Conservation (phyloP, 1,140 invertebrate species). For the Drosophila repletoides region DNA sequence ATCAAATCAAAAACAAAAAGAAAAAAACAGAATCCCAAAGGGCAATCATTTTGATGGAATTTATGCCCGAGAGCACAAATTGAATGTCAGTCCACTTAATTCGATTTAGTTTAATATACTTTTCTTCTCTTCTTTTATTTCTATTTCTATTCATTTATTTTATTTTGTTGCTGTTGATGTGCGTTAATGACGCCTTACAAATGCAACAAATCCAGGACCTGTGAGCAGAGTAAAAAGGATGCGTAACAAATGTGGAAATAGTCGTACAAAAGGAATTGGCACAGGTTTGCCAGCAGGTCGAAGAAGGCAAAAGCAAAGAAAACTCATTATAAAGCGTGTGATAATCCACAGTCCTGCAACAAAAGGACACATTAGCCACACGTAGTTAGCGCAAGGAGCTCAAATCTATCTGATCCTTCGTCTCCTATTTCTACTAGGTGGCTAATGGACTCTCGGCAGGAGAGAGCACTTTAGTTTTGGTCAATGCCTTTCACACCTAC, state of each 20-base stretch:
- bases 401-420: conserved; percentile 13
- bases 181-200: conserved; percentile 57
- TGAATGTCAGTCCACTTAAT: conserved; percentile 67
- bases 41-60: conserved; percentile 13
- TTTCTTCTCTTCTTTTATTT: too few relatives aligned
- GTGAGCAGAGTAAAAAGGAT: conserved; percentile 29
- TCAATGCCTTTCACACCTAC: conserved; percentile 77
- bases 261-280: conserved; percentile 58
- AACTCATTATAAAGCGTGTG: conserved; percentile 72
- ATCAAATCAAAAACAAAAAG: conserved; percentile 32
- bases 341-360: conserved; percentile 67
- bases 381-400: conserved; percentile 75
- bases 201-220: conserved; percentile 27
- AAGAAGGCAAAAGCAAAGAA: conserved; percentile 47
- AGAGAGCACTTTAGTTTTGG: conserved; percentile 72
- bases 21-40: conserved; percentile 5
- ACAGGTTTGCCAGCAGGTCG: conserved; percentile 75
- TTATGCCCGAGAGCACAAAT: conserved; percentile 48
- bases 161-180: conserved; percentile 28
- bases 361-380: conserved; percentile 75
- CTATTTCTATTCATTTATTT: too few relatives aligned
- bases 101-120: conserved; percentile 72
- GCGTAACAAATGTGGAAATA: conserved; percentile 59
- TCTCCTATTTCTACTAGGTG: conserved; percentile 47
- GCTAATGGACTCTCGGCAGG: conserved; percentile 63